A percentile compares a stretch with the other conserved stretches of the same genome.
These are phyloP conservation scores for Drosophila ogumai DNA, from an alignment of 1,140 invertebrate genomes.

Conservation along the genomic window DNA sequence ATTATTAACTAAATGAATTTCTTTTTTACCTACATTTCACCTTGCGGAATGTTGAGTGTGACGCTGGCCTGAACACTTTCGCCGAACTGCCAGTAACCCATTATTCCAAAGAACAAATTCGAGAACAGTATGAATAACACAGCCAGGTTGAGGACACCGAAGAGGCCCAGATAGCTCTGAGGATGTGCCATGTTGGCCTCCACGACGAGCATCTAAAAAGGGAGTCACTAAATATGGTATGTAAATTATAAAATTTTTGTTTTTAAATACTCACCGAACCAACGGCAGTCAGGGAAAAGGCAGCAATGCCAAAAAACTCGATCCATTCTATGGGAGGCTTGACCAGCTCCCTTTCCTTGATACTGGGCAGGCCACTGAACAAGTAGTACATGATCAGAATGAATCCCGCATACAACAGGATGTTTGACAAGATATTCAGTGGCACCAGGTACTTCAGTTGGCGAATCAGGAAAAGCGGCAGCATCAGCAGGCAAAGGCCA, in stretches of 20 bases:
- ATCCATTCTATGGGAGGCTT: constrained; percentile 45
- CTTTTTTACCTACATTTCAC: constrained; percentile 50
- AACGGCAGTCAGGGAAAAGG: constrained; percentile 64
- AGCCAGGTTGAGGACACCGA: constrained; percentile 61
- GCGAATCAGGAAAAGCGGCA: constrained; percentile 62
- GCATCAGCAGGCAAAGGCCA: constrained; percentile 35
- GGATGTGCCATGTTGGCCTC: constrained; percentile 65
- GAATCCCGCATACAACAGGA: constrained; percentile 55
- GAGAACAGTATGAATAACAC: constrained; percentile 59
- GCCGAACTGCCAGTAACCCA: constrained; percentile 68
- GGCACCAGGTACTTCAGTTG: constrained; percentile 63
- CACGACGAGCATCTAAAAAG: constrained; percentile 61
- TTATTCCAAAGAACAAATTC: constrained; percentile 62
- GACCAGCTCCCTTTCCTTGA: constrained; percentile 22
- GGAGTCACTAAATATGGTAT: fast-evolving
- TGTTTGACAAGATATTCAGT: constrained; percentile 56
- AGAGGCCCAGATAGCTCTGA: constrained; percentile 54
- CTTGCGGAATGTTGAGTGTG: constrained; percentile 58
- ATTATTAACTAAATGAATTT: background rate
- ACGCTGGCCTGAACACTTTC: constrained; percentile 60
- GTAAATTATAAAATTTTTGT: no score
- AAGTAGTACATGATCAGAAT: constrained; percentile 64
- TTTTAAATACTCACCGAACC: constrained; percentile 51
- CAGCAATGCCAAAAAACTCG: constrained; percentile 65
- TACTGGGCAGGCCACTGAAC: constrained; percentile 38